Evolutionary conservation across 2,113 vertebrate genomes (phyloP).

Genomic region (Chamaetylas fuelleborni): DNA sequence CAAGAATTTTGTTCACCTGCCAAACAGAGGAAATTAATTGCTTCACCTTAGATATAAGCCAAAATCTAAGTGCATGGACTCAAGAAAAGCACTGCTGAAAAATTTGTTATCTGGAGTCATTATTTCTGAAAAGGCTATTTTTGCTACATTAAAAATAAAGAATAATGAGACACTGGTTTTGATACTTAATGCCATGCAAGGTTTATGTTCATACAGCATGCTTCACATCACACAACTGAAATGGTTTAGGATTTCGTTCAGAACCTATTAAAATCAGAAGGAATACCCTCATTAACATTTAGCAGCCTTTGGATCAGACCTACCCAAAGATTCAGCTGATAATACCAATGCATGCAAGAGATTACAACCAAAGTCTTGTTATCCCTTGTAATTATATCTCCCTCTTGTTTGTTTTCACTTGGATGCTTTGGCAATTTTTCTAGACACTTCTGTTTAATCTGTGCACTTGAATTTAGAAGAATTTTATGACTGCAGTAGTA

Average conservation of each 20-base stretch:
- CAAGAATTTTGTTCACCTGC: conserved; percentile 47
- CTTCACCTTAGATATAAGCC: conserved; percentile 4
- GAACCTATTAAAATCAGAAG: not conserved
- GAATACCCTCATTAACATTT: conserved; percentile 20
- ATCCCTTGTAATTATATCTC: conserved; percentile 23
- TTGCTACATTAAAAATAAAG: not conserved
- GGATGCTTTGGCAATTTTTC: conserved; percentile 5
- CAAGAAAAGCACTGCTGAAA: not conserved
- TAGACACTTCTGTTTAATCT: not conserved
- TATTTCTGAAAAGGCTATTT: conserved; percentile 17
- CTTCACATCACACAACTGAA: not conserved
- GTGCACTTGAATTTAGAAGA: not conserved
- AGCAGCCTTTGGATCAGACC: conserved; percentile 13
- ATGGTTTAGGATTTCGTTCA: not conserved
- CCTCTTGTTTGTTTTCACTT: conserved; percentile 36
- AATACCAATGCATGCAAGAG: conserved; percentile 2
- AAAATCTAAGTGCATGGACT: not conserved
- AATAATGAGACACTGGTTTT: not conserved
- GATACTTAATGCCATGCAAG: not conserved
- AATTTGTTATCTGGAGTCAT: not conserved
- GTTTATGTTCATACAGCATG: not conserved
- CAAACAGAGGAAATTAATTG: conserved; percentile 43
- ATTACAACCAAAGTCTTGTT: conserved; percentile 40
- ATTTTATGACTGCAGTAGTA: not conserved
- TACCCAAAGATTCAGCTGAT: conserved; percentile 30